Base-by-base conservation (phyloP, 2,797 vertebrate species). In the Adelosebastes latens region DNA sequence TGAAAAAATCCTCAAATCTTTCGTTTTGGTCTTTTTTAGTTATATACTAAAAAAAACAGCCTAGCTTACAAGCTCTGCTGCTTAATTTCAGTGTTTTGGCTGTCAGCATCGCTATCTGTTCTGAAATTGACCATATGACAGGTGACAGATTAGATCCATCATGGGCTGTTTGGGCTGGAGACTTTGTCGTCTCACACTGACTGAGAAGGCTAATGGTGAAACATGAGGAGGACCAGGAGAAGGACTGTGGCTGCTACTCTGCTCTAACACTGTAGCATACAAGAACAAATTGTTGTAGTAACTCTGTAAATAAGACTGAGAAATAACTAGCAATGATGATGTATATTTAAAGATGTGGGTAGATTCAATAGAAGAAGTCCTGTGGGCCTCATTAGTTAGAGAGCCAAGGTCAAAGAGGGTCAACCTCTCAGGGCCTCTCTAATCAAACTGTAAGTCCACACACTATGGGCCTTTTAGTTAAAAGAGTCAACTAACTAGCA, bases 61-160 rank as follows among this genome's bases (percentile, higher is more conserved):
- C 53, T 3, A 62, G 52, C 68, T 62, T n/a, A 59, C 53, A 79
- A 46, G 12, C 81, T 68, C 63, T 72, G 78, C 55, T n/a, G 53
- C 58, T 80, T 87, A 85, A 88, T 86, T 84, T 77, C 66, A 63
- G 53, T 80, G 87, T 89, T 92, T 82, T 81, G 87, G 60, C 82
- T 91, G 90, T 91, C 91, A 91, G 87, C 70, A 81, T 87, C 73
- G 7, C 80, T 84, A 76, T 85, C 81, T 42, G 27, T 80, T 80
- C 75, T 82, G 56, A 91, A 90, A 88, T 77, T 87, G 79, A 77
- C 86, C 92, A 87, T 86, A 90, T 89, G 92, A 94, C 93, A 91
- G 90, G 81, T 91, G 94, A 93, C 93, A 93, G 87, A 89, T 93
- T 77, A 77, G 81, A 93, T 93, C 88, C 74, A 91, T 94, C 91